phyloP scores from a whole-genome alignment of 1,140 invertebrate genomes.

The Pissodes strobi region DNA sequence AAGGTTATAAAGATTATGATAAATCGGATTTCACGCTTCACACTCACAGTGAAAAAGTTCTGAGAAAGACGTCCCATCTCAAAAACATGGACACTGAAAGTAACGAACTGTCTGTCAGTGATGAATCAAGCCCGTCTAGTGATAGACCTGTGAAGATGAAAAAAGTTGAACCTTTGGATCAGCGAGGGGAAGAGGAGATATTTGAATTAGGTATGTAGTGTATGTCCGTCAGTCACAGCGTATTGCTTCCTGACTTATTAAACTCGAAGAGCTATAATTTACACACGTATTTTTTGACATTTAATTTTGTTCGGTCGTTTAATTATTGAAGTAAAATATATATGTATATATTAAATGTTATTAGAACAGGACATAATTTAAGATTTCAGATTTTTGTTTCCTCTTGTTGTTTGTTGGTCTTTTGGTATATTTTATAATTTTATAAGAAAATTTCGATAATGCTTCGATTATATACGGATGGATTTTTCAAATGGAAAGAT shows the following conservation, averaged over 20 bases:
- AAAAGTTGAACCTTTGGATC: background rate
- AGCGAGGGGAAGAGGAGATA: slow-evolving; percentile 44
- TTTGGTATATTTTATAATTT: no score
- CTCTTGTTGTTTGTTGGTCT: no score
- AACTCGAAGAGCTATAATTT: background rate
- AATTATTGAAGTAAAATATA: no score
- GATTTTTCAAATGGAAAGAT: no score
- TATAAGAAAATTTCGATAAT: no score
- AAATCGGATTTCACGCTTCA: slow-evolving; percentile 64
- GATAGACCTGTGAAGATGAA: slow-evolving; percentile 54
- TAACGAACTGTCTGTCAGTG: slow-evolving; percentile 59
- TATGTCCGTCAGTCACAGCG: no score
- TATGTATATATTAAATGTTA: no score
- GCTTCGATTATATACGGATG: no score
- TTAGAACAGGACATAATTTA: no score
- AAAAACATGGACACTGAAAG: slow-evolving; percentile 54
- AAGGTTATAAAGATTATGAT: slow-evolving; percentile 79
- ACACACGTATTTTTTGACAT: background rate
- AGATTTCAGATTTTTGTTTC: no score
- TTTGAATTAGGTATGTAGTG: slow-evolving; percentile 41
- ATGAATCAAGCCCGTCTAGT: slow-evolving; percentile 63
- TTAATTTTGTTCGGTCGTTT: no score
- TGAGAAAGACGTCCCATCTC: slow-evolving; percentile 49
- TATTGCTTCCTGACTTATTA: background rate
- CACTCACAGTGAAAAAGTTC: slow-evolving; percentile 58